phyloP scores from a whole-genome alignment of 2,113 vertebrate species.

The Physeter macrocephalus region DNA sequence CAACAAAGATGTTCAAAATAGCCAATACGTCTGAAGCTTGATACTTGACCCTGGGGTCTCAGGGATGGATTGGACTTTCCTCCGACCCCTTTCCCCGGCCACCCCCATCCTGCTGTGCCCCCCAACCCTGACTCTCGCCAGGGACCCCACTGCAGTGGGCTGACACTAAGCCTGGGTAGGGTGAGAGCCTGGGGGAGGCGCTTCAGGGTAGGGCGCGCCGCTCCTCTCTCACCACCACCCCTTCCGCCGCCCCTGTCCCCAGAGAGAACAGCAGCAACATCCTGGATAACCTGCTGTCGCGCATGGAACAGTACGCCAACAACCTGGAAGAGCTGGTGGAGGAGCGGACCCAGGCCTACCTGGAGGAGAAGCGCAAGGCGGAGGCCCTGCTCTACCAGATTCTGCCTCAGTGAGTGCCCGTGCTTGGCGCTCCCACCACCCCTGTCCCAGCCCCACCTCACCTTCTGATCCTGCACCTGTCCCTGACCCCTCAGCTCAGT shows the following conservation, averaged over 20 bases:
- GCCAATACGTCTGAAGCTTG: not conserved
- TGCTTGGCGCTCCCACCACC: fast-evolving
- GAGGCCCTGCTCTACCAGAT: slow-evolving; percentile 97
- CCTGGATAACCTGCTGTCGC: slow-evolving; percentile 92
- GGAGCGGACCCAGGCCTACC: slow-evolving; percentile 93
- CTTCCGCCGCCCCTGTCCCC: fast-evolving
- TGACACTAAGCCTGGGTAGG: not conserved
- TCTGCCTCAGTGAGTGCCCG: slow-evolving; percentile 89
- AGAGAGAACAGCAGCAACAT: slow-evolving; percentile 93
- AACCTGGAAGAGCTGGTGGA: slow-evolving; percentile 97
- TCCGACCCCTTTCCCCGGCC: not conserved
- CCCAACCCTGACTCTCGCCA: not conserved
- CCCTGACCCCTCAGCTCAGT: slow-evolving; percentile 83
- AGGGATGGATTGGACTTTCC: not conserved
- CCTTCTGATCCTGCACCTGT: not conserved
- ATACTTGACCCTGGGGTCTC: not conserved
- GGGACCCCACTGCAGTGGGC: not conserved
- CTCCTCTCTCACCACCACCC: not conserved
- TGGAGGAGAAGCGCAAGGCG: slow-evolving; percentile 95
- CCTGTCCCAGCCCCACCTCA: fast-evolving
- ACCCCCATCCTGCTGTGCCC: not conserved
- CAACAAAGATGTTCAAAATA: not conserved
- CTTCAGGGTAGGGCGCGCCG: not conserved
- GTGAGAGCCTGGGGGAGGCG: not conserved
- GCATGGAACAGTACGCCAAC: slow-evolving; percentile 98